These are phyloP conservation scores for Tipula vernalis DNA, from an alignment of 2,888 invertebrate genomes.

Conservation along the genomic window DNA sequence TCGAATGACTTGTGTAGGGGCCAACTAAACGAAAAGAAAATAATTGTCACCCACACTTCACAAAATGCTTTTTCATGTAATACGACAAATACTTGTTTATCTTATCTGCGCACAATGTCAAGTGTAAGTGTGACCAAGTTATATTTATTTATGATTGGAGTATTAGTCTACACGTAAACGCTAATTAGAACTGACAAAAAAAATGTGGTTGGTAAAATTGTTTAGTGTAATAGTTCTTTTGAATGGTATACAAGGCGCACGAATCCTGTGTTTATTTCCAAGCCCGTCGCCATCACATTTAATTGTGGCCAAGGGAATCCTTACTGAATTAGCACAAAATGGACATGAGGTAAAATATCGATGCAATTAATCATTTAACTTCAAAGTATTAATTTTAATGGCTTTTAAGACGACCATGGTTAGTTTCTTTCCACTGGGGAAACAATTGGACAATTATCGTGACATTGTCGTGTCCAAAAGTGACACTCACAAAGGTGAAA, in stretches of 20 bases:
- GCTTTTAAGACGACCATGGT: background rate
- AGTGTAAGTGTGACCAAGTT: background rate
- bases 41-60: no score
- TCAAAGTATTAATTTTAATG: background rate
- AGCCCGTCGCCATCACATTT: conserved; percentile 26
- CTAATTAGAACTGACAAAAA: background rate
- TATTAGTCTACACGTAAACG: background rate
- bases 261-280: conserved; percentile 26
- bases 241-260: conserved; percentile 15
- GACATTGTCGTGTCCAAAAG: background rate
- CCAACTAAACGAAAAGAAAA: no score
- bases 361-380: no score
- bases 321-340: conserved; percentile 23
- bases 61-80: no score
- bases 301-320: conserved; percentile 23
- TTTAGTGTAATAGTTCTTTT: background rate
- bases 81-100: no score
- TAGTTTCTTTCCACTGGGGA: background rate
- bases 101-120: no score
- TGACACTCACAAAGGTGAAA: background rate
- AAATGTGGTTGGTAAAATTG: background rate
- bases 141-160: background rate
- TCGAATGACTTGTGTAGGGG: no score
- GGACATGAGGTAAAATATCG: conserved; percentile 26
- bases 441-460: background rate